Percentiles rank a stretch among this genome's conserved stretches.
Evolutionary conservation across 2,797 vertebrate genomes (phyloP).

Genomic region (Spinus pinus): DNA sequence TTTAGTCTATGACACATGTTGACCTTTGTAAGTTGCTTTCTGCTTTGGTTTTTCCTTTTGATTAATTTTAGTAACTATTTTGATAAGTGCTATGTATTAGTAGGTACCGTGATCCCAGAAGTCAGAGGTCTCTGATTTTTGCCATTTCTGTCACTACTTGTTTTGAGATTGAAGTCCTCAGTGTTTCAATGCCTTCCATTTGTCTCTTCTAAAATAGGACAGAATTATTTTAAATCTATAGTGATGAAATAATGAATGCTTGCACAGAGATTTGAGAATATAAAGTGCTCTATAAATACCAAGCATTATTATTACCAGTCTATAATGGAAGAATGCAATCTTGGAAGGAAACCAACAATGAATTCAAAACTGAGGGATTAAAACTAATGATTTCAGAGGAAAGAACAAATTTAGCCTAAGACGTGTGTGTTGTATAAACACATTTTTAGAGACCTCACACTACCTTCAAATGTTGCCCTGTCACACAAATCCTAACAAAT

Average conservation of each 20-base stretch:
- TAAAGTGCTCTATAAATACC: slow-evolving; percentile 52
- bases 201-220: not conserved
- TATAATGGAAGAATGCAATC: not conserved
- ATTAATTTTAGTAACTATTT: slow-evolving; percentile 13
- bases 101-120: not conserved
- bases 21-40: not conserved
- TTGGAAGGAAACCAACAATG: slow-evolving; percentile 27
- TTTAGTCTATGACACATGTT: not conserved
- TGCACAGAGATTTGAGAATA: slow-evolving; percentile 4
- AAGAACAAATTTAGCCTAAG: slow-evolving; percentile 2
- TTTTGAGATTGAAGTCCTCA: not conserved
- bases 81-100: not conserved
- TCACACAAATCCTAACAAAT: not conserved
- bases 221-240: slow-evolving; percentile 32
- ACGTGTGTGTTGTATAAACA: not conserved
- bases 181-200: slow-evolving; percentile 11
- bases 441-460: not conserved
- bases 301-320: slow-evolving; percentile 16
- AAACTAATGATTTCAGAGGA: slow-evolving; percentile 30
- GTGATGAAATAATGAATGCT: slow-evolving; percentile 45
- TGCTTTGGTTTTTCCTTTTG: not conserved
- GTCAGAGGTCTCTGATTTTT: not conserved
- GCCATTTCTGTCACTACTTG: not conserved
- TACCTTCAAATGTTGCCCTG: not conserved
- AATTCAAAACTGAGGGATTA: slow-evolving; percentile 22